A percentile compares a stretch with the other conserved stretches of the same genome.
phyloP scores from a whole-genome alignment of 2,797 vertebrate genomes.

The Pyrocephalus nanus region DNA sequence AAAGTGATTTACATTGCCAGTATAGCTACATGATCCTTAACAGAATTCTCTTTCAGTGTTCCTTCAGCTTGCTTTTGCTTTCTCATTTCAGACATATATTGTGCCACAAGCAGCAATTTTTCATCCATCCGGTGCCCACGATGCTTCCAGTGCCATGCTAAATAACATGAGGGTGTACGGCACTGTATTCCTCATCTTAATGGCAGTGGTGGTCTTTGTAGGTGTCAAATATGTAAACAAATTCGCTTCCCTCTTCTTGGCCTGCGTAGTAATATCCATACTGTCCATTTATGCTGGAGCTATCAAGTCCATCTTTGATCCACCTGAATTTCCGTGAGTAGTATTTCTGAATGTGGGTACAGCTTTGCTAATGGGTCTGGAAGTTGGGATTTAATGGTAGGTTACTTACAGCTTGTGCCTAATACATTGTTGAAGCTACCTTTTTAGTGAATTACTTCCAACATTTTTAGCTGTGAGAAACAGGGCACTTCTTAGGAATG shows the following conservation, averaged over 20 bases:
- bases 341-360: neutral
- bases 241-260: conserved; percentile 95
- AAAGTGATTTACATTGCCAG: neutral
- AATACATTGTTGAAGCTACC: neutral
- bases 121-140: conserved; percentile 80
- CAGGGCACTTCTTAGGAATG: neutral
- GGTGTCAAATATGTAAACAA: conserved; percentile 99
- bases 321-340: conserved; percentile 94
- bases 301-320: conserved; percentile 92
- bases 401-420: neutral
- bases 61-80: neutral
- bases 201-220: conserved; percentile 96
- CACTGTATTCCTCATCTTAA: conserved; percentile 91
- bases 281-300: conserved; percentile 96
- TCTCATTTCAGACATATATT: conserved; percentile 89
- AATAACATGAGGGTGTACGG: conserved; percentile 99
- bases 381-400: neutral
- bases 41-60: neutral
- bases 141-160: conserved; percentile 85
- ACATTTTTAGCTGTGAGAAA: neutral
- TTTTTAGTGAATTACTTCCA: neutral
- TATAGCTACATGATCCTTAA: neutral
- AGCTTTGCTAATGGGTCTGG: neutral
- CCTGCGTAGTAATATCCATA: conserved; percentile 97
- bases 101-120: conserved; percentile 94